phyloP scores from a whole-genome alignment of 2,113 vertebrate genomes.

The Menura novaehollandiae region DNA sequence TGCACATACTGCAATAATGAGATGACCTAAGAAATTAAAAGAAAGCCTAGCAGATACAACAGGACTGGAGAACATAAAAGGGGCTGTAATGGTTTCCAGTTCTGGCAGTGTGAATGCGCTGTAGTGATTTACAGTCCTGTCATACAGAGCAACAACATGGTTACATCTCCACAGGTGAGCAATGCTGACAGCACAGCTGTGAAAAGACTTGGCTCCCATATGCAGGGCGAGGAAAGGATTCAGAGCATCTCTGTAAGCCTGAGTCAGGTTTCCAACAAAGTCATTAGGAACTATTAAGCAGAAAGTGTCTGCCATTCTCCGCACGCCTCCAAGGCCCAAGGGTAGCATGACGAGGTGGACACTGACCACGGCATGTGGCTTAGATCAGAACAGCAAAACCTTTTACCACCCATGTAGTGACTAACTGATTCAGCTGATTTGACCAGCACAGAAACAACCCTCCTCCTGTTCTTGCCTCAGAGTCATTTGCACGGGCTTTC shows the following conservation, averaged over 20 bases:
- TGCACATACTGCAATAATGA: not conserved
- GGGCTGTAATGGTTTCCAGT: not conserved
- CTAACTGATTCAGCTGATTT: not conserved
- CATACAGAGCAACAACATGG: not conserved
- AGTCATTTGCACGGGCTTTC: not conserved
- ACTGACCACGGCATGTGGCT: accelerated
- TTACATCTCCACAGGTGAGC: not conserved
- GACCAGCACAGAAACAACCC: not conserved
- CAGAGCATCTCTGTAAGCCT: not conserved
- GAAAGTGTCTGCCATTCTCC: accelerated
- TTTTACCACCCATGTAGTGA: accelerated
- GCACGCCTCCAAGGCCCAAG: accelerated
- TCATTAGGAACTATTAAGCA: not conserved
- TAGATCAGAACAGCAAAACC: not conserved
- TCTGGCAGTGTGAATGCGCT: not conserved
- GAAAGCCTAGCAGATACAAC: not conserved
- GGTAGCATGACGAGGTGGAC: not conserved
- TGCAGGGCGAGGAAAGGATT: not conserved
- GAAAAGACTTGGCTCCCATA: not conserved
- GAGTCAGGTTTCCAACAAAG: not conserved
- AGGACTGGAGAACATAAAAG: not conserved
- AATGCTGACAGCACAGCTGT: not conserved
- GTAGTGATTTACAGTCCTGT: not conserved
- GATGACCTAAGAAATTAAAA: not conserved
- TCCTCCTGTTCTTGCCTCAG: not conserved